Percentiles rank a stretch among this genome's conserved stretches.
These are phyloP conservation scores for Automeris io DNA, from an alignment of 2,888 invertebrate genomes.

Conservation along the genomic window DNA sequence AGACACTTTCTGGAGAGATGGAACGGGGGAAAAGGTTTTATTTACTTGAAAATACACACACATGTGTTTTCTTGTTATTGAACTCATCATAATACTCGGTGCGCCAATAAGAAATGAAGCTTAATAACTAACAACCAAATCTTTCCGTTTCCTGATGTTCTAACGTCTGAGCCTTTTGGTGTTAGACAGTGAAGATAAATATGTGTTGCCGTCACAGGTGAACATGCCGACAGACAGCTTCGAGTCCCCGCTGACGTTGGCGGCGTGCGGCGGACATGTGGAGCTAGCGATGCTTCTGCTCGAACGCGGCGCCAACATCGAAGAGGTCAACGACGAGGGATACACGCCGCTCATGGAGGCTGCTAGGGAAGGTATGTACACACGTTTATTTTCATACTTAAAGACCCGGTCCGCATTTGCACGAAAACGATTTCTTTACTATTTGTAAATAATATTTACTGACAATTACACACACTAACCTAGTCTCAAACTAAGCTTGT, in stretches of 20 bases:
- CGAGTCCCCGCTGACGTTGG: constrained; percentile 98
- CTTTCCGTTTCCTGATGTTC: too few species aligned
- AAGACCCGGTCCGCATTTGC: neutral
- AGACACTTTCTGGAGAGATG: too few species aligned
- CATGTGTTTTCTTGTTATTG: too few species aligned
- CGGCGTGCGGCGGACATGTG: constrained; percentile 99
- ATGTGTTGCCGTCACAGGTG: constrained; percentile 88
- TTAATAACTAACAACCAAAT: too few species aligned
- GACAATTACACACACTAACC: too few species aligned
- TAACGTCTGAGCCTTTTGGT: too few species aligned
- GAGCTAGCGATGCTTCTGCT: constrained; percentile 96
- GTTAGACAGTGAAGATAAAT: constrained; percentile 2
- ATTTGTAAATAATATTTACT: too few species aligned
- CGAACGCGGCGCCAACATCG: constrained; percentile 98
- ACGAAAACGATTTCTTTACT: neutral
- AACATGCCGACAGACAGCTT: constrained; percentile 99
- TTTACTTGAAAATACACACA: too few species aligned
- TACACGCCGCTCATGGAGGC: constrained; percentile 99
- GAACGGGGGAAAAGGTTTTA: too few species aligned
- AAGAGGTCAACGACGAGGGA: constrained; percentile 99
- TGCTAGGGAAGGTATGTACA: constrained; percentile 83
- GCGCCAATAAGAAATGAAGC: too few species aligned
- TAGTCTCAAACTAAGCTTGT: too few species aligned
- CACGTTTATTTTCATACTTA: neutral
- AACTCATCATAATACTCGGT: too few species aligned